Evolutionary conservation across 2,888 invertebrate genomes (phyloP).

Genomic region (Hyles lineata): DNA sequence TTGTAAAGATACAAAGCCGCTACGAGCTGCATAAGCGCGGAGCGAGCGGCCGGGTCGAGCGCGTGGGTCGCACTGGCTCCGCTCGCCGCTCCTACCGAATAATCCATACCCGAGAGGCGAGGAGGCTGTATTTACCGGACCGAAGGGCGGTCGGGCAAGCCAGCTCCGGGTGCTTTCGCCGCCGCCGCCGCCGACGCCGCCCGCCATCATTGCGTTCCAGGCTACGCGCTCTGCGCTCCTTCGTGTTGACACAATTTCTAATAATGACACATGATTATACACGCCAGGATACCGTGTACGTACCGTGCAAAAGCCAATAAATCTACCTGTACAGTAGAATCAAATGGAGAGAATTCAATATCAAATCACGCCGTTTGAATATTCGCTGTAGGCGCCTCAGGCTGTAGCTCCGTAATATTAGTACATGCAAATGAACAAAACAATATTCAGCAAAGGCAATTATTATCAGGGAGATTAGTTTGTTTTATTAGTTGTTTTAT

Average conservation of each 20-base stretch:
- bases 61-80: constrained; percentile 78
- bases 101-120: constrained; percentile 80
- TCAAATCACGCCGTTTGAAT: too few species aligned
- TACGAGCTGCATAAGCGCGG: constrained; percentile 50
- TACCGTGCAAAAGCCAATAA: not conserved
- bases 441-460: not conserved
- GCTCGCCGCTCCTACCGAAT: constrained; percentile 73
- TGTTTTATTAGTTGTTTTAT: not conserved
- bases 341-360: too few species aligned
- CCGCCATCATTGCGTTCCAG: constrained; percentile 51
- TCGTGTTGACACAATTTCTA: constrained; percentile 81
- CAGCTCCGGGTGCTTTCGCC: constrained; percentile 65
- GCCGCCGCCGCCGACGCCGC: constrained; percentile 56
- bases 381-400: not conserved
- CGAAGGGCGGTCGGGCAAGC: constrained; percentile 76
- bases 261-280: constrained; percentile 70
- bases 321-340: not conserved
- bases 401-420: not conserved
- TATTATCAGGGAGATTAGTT: not conserved
- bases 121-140: constrained; percentile 82
- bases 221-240: constrained; percentile 55
- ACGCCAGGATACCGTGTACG: not conserved
- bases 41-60: constrained; percentile 67
- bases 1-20: constrained; percentile 45
- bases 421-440: not conserved